Evolutionary conservation across 2,888 invertebrate species (phyloP).

Genomic region (Epinotia demarniana): DNA sequence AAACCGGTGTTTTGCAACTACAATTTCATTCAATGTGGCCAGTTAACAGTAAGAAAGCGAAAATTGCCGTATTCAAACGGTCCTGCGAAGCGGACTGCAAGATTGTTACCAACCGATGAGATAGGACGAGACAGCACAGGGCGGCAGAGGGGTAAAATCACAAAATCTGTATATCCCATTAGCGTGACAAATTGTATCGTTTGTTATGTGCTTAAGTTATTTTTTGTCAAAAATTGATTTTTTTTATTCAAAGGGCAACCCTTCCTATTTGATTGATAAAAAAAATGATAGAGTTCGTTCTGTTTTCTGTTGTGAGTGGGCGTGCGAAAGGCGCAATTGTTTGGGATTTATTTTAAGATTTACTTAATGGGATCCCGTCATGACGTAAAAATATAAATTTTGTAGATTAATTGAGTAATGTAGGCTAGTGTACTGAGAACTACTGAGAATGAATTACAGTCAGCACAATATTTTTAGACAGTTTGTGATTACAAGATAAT

Average conservation of each 20-base stretch:
- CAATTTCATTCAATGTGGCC: no score
- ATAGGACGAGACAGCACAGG: no score
- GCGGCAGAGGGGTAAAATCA: no score
- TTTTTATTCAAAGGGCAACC: conserved; percentile 26
- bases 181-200: neutral
- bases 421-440: neutral
- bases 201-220: neutral
- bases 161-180: no score
- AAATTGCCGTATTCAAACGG: no score
- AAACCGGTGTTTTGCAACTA: no score
- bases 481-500: conserved; percentile 39
- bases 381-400: conserved; percentile 2
- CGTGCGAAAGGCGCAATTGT: conserved; percentile 35
- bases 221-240: neutral
- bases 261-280: conserved; percentile 40
- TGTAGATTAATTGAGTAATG: conserved; percentile 7
- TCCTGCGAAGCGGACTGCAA: no score
- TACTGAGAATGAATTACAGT: conserved; percentile 32
- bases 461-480: conserved; percentile 12
- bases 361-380: conserved; percentile 1
- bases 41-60: no score
- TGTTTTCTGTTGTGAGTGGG: conserved; percentile 46
- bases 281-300: conserved; percentile 45
- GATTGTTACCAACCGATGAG: no score
- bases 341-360: conserved; percentile 11